Evolutionary conservation across 2,113 vertebrate genomes (phyloP).

Genomic region (Bujurquina vittata): DNA sequence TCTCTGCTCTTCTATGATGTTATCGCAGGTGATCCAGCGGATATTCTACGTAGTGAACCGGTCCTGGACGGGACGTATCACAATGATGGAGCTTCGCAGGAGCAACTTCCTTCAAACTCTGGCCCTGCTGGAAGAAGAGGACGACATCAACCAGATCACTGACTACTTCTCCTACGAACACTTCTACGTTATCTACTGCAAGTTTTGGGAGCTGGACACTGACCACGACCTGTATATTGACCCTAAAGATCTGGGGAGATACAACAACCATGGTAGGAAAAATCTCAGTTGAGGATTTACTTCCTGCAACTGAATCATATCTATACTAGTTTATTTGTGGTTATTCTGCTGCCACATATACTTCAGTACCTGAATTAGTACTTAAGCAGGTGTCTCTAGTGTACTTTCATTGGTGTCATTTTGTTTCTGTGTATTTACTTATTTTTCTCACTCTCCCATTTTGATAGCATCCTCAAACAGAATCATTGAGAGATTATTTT

Average conservation of each 20-base stretch:
- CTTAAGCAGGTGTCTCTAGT: not conserved
- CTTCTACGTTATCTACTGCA: constrained; percentile 99
- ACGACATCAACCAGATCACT: constrained; percentile 99
- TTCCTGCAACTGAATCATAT: not conserved
- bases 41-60: constrained; percentile 99
- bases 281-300: not conserved
- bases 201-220: constrained; percentile 99
- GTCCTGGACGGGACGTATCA: constrained; percentile 97
- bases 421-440: not conserved
- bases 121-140: constrained; percentile 96
- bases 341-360: not conserved
- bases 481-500: constrained; percentile 96
- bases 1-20: not conserved
- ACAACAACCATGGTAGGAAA: constrained; percentile 93
- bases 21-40: constrained; percentile 93
- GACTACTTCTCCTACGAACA: constrained; percentile 99
- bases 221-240: constrained; percentile 98
- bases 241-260: constrained; percentile 92
- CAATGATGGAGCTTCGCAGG: constrained; percentile 91
- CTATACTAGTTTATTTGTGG: not conserved
- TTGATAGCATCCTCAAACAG: constrained; percentile 91
- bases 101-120: constrained; percentile 99
- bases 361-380: not conserved
- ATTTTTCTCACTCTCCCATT: constrained; percentile 43
- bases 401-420: not conserved